These are phyloP conservation scores for Meloe dianella DNA, from an alignment of 2,888 invertebrate species.

Conservation along the genomic window DNA sequence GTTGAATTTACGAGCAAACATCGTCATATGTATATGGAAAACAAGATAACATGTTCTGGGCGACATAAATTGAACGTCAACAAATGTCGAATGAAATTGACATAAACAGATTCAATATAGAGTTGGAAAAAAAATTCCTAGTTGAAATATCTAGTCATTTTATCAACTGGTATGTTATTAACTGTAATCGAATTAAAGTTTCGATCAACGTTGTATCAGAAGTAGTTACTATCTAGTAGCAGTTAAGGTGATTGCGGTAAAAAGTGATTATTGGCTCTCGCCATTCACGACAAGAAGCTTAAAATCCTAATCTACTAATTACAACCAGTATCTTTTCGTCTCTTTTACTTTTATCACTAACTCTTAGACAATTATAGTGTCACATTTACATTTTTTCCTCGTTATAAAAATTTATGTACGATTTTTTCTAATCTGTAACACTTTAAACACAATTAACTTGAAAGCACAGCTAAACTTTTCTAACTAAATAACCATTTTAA, in stretches of 20 bases:
- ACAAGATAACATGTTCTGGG: slow-evolving; percentile 17
- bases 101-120: slow-evolving; percentile 16
- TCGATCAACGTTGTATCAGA: slow-evolving; percentile 25
- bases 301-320: slow-evolving; percentile 36
- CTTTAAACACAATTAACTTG: slow-evolving; percentile 29
- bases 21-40: slow-evolving; percentile 17
- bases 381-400: slow-evolving; percentile 33
- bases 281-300: slow-evolving; percentile 34
- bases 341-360: slow-evolving; percentile 35
- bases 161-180: slow-evolving; percentile 17
- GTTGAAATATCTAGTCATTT: slow-evolving; percentile 3
- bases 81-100: slow-evolving; percentile 19
- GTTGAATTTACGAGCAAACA: slow-evolving; percentile 12
- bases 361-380: slow-evolving; percentile 31
- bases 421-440: slow-evolving; percentile 31
- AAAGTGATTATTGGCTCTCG: slow-evolving; percentile 34
- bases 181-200: slow-evolving; percentile 23
- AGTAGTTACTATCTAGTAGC: background rate
- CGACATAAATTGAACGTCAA: slow-evolving; percentile 25
- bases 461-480: slow-evolving; percentile 19
- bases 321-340: slow-evolving; percentile 32
- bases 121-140: background rate
- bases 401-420: slow-evolving; percentile 32
- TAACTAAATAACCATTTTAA: slow-evolving; percentile 10
- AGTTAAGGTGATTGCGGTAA: slow-evolving; percentile 28